Evolutionary conservation across 2,888 invertebrate species (phyloP).

Genomic region (Serrognathus titanus): DNA sequence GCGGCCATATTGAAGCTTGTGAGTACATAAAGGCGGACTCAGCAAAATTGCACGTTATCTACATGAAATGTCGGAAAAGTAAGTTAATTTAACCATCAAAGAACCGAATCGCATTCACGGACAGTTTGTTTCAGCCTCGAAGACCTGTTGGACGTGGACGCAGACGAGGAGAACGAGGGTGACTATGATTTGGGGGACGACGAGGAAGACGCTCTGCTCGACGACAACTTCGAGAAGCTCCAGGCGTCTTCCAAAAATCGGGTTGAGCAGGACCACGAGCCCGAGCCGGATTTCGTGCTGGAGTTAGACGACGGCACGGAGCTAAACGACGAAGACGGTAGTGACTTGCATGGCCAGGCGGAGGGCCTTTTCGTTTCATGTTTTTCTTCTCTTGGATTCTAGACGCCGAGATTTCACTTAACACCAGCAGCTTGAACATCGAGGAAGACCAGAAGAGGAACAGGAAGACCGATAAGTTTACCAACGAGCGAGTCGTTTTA

Average conservation of each 20-base stretch:
- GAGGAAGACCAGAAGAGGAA: constrained; percentile 9
- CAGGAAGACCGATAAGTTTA: constrained; percentile 12
- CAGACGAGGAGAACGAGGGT: constrained; percentile 48
- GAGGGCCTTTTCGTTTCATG: not conserved
- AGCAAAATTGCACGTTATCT: too few relatives aligned
- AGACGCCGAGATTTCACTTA: constrained; percentile 4
- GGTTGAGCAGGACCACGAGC: not conserved
- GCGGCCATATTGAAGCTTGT: too few relatives aligned
- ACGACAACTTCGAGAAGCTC: constrained; percentile 39
- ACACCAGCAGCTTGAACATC: constrained; percentile 1
- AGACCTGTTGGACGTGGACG: constrained; percentile 22
- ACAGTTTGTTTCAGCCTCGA: constrained; percentile 11
- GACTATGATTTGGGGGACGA: constrained; percentile 50
- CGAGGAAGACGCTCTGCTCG: constrained; percentile 50
- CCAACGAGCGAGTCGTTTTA: constrained; percentile 7
- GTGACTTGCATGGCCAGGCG: not conserved
- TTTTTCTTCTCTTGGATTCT: not conserved
- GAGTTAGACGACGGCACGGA: constrained; percentile 12
- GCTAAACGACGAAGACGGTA: constrained; percentile 8
- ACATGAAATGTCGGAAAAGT: too few relatives aligned
- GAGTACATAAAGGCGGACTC: too few relatives aligned
- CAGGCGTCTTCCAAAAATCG: not conserved
- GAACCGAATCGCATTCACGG: not conserved
- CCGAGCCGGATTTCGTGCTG: constrained; percentile 6
- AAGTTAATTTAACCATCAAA: too few relatives aligned